Evolutionary conservation across 2,113 vertebrate genomes (phyloP).

Genomic region (Ceyx cyanopectus): DNA sequence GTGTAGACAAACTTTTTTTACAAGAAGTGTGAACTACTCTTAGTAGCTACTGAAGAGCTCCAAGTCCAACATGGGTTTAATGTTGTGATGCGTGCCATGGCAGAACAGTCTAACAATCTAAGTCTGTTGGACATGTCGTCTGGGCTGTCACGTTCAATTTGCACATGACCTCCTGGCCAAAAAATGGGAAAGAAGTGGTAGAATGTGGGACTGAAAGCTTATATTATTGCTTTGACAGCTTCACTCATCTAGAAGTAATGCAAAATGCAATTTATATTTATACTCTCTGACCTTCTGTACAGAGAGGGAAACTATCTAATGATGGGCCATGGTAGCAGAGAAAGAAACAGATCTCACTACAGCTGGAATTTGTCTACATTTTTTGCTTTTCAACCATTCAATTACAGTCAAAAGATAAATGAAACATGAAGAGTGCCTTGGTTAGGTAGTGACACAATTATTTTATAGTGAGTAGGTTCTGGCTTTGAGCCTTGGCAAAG

Average conservation of each 20-base stretch:
- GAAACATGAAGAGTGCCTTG: slow-evolving; percentile 73
- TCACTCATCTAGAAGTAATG: slow-evolving; percentile 99
- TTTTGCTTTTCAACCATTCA: slow-evolving; percentile 82
- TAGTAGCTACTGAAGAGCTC: slow-evolving; percentile 52
- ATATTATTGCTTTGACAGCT: slow-evolving; percentile 98
- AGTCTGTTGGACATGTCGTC: slow-evolving; percentile 93
- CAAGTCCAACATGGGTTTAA: slow-evolving; percentile 76
- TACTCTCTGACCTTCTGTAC: slow-evolving; percentile 90
- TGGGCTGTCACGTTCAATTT: slow-evolving; percentile 98
- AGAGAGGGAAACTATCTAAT: slow-evolving; percentile 87
- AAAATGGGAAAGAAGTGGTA: slow-evolving; percentile 94
- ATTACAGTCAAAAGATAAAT: slow-evolving; percentile 84
- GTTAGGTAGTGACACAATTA: slow-evolving; percentile 79
- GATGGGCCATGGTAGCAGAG: slow-evolving; percentile 77
- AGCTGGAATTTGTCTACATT: slow-evolving; percentile 84
- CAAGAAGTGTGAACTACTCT: not conserved
- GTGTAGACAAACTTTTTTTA: slow-evolving; percentile 44
- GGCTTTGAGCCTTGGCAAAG: slow-evolving; percentile 77
- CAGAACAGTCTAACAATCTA: slow-evolving; percentile 85
- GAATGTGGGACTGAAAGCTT: slow-evolving; percentile 94
- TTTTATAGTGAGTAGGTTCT: slow-evolving; percentile 79
- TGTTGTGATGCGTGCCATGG: slow-evolving; percentile 83
- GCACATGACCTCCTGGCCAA: slow-evolving; percentile 93
- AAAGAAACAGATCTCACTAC: slow-evolving; percentile 80
- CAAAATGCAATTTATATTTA: slow-evolving; percentile 99